Base-by-base conservation (phyloP, 2,888 invertebrate genomes). In the Calephelis perditalis region DNA sequence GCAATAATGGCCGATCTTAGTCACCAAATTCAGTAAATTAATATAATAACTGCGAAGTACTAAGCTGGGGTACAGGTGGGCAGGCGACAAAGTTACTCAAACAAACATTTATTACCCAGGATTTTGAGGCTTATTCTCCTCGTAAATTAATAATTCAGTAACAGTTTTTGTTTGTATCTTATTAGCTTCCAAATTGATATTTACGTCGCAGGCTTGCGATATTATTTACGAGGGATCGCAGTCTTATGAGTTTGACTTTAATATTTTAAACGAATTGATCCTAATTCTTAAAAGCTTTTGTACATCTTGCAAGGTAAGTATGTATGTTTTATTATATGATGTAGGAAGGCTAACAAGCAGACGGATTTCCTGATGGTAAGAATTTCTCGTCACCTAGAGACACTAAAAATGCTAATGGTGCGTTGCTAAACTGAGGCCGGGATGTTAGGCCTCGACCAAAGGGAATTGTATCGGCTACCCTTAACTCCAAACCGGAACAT, bases 61-160 rank as follows among this genome's bases (percentile, higher is more conserved):
- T 52, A 52, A 62, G 52, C 57, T 46, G 52, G 49, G 70, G 70
- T 71, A 73, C 82, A 82, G 82, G 82, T 82, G 82, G 62, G 35
- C 72, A 67, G 70, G 64, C 66, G 62, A 65, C 66, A 68, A 77
- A 79, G 71, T 79, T 77, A 70, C 68, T 72, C 71, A 66, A 78
- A 82, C 79, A 75, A 72, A 70, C 78, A 78, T 82, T 77, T 69
- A 76, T 84, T 81, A 81, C 69, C 52, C 47, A 68, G 75, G 76
- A 77, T 79, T 75, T 72, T 69, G 58, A 68, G 68, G 77, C 78
- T 81, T 80, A 82, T 75, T 78, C 80, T 78, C 73, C 71, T 63
- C 72, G 72, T 73, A 71, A 82, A 83, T 82, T 84, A 81, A 79
- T 81, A 78, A 78, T 74, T 67, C 68, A 72, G 71, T 73, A 70